Evolutionary conservation across 2,113 vertebrate species (phyloP).

Genomic region (Chaenocephalus aceratus): DNA sequence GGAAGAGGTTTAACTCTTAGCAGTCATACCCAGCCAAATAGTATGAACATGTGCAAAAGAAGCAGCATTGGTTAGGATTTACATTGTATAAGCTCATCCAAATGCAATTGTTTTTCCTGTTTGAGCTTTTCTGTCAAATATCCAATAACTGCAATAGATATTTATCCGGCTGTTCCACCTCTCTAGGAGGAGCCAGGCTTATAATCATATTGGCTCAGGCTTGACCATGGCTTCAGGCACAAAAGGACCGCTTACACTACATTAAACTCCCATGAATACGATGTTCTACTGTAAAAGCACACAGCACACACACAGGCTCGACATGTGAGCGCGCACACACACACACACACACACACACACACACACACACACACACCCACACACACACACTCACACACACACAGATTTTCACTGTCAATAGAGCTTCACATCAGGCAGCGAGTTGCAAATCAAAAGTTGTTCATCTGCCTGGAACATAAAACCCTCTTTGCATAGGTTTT

Average conservation of each 20-base stretch:
- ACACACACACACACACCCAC: not conserved
- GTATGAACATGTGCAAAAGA: too few species aligned
- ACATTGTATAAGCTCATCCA: too few species aligned
- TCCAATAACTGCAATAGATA: not conserved
- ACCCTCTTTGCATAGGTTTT: not conserved
- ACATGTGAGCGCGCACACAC: not conserved
- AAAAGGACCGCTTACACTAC: slow-evolving; percentile 17
- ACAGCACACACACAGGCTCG: not conserved
- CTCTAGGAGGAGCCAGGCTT: too few species aligned
- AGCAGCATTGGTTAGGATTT: too few species aligned
- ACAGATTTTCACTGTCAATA: not conserved
- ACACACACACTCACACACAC: not conserved
- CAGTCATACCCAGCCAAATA: not conserved
- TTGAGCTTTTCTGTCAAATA: not conserved
- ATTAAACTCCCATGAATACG: slow-evolving; percentile 51
- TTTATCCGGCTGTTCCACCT: not conserved
- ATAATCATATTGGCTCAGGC: not conserved
- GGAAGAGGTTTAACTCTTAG: not conserved
- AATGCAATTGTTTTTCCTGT: too few species aligned
- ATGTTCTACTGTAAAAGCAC: slow-evolving; percentile 32
- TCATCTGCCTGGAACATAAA: slow-evolving; percentile 24
- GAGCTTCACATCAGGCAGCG: not conserved
- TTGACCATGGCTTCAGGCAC: not conserved
- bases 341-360: not conserved
- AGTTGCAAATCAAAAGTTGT: not conserved